Conservation (phyloP, 1,140 invertebrate species). For the Drosophila tropicalis region DNA sequence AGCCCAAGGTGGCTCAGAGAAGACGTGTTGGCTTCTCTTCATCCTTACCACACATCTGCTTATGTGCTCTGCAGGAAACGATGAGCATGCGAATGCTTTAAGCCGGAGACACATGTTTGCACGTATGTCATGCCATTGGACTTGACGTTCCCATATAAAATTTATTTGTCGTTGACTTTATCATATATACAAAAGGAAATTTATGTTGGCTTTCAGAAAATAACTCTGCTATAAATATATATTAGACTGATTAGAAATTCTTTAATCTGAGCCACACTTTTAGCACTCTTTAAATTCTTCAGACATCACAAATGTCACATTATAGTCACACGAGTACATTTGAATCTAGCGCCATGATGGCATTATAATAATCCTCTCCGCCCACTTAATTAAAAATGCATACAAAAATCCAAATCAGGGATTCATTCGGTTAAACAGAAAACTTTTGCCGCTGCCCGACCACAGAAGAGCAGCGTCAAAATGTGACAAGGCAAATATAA, state of each 20-base stretch:
- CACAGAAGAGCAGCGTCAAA: slow-evolving; percentile 32
- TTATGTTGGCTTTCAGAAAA: slow-evolving; percentile 23
- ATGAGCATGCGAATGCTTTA: not conserved
- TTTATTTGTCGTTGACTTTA: slow-evolving; percentile 70
- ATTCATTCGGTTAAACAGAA: slow-evolving; percentile 5
- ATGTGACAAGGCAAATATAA: slow-evolving; percentile 46
- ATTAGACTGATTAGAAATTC: too few relatives aligned
- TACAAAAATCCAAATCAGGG: slow-evolving; percentile 25
- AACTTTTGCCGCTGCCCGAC: slow-evolving; percentile 23
- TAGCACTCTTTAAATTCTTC: not conserved
- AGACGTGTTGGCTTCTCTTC: slow-evolving; percentile 24
- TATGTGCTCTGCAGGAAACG: not conserved
- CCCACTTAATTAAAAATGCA: slow-evolving; percentile 48
- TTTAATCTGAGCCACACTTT: too few relatives aligned
- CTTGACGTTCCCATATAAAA: slow-evolving; percentile 50
- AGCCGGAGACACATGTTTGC: slow-evolving; percentile 58
- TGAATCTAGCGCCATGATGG: slow-evolving; percentile 6
- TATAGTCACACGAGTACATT: slow-evolving; percentile 2
- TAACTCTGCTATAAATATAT: too few relatives aligned
- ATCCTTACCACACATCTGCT: not conserved
- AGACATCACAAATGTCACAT: not conserved
- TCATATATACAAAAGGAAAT: slow-evolving; percentile 40
- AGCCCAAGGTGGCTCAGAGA: slow-evolving; percentile 29
- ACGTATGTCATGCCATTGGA: slow-evolving; percentile 39
- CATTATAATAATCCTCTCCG: not conserved